A percentile compares a stretch with the other conserved stretches of the same genome.
These are phyloP conservation scores for Macrocentrus cingulum DNA, from an alignment of 1,140 invertebrate species.

Conservation along the genomic window DNA sequence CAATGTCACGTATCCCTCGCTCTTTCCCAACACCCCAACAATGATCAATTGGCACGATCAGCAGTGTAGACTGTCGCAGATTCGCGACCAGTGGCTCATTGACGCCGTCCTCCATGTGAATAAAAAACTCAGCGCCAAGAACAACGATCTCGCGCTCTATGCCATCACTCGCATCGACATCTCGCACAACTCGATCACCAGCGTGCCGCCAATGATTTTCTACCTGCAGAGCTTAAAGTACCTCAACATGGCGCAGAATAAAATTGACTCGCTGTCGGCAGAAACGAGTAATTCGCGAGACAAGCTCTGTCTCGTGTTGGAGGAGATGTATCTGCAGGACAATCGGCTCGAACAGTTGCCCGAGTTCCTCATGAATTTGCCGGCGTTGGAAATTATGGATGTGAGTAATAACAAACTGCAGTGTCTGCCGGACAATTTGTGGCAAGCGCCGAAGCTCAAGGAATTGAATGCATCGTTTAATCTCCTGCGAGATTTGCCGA, in stretches of 20 bases:
- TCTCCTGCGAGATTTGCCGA: conserved; percentile 80
- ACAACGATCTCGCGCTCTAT: conserved; percentile 74
- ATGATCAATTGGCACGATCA: conserved; percentile 95
- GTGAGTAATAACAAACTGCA: conserved; percentile 94
- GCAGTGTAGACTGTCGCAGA: conserved; percentile 68
- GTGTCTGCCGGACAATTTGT: conserved; percentile 80
- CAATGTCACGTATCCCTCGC: conserved; percentile 73
- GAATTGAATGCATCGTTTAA: conserved; percentile 93
- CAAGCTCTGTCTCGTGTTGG: conserved; percentile 72
- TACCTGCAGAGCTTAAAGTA: conserved; percentile 70
- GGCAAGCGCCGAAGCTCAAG: conserved; percentile 84
- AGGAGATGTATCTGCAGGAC: conserved; percentile 87
- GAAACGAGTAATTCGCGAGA: conserved; percentile 63
- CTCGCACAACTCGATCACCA: conserved; percentile 83
- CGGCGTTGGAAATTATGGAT: conserved; percentile 79
- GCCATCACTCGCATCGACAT: conserved; percentile 94
- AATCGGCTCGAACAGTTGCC: conserved; percentile 83
- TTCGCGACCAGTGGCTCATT: conserved; percentile 79
- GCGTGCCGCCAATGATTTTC: conserved; percentile 81
- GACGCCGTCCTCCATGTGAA: conserved; percentile 84
- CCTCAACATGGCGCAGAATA: conserved; percentile 86
- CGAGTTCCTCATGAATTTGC: conserved; percentile 78
- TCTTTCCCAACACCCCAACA: conserved; percentile 84
- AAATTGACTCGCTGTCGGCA: conserved; percentile 64
- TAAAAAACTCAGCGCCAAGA: conserved; percentile 74